Evolutionary conservation across 2,113 vertebrate genomes (phyloP).

Genomic region (Anseranas semipalmata): DNA sequence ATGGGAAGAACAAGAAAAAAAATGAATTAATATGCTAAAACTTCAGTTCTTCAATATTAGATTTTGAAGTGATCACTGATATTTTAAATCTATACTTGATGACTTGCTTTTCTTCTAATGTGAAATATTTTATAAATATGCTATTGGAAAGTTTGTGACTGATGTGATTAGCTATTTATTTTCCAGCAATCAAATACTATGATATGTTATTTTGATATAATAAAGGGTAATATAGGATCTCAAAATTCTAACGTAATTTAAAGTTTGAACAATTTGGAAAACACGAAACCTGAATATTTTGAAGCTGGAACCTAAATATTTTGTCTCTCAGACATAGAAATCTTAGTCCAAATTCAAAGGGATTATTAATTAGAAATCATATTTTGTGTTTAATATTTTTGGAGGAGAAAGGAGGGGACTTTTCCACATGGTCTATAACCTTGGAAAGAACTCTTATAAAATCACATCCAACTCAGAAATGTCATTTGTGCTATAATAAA

Average conservation of each 20-base stretch:
- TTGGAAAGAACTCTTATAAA: background rate
- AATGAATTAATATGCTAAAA: background rate
- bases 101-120: background rate
- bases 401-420: background rate
- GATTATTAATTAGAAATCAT: background rate
- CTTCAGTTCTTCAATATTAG: background rate
- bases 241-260: background rate
- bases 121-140: background rate
- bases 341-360: background rate
- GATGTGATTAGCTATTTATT: background rate
- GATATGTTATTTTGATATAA: background rate
- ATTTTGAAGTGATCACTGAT: background rate
- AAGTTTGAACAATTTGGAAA: background rate
- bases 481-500: background rate
- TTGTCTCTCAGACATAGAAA: background rate
- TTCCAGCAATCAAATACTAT: background rate
- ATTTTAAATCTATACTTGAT: background rate
- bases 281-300: background rate
- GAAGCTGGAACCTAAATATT: no score
- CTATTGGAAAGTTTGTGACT: background rate
- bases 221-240: background rate
- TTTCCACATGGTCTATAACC: background rate
- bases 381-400: background rate
- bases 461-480: background rate
- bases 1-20: background rate